Percentiles rank a stretch among this genome's conserved stretches.
Conservation (phyloP, 2,888 invertebrate genomes). For the Oasisia sp. region DNA sequence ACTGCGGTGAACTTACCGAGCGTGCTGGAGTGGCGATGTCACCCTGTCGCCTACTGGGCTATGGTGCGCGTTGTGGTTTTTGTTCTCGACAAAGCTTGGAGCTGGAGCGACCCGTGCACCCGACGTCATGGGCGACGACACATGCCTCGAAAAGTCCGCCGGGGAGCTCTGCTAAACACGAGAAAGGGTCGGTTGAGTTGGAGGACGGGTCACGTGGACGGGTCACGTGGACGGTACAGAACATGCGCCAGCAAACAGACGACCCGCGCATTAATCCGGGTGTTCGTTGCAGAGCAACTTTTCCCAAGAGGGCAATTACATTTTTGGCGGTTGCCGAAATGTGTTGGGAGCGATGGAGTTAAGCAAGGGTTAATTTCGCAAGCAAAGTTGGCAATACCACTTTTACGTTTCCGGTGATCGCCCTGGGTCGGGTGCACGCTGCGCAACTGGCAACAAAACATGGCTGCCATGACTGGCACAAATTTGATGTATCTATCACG, state of each 20-base stretch:
- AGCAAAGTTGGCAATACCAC: background rate
- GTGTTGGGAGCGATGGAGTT: background rate
- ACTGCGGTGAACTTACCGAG: background rate
- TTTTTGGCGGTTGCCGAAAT: background rate
- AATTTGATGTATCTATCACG: background rate
- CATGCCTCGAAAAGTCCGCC: background rate
- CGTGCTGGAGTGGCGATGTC: background rate
- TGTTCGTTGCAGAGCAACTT: background rate
- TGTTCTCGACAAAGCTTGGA: background rate
- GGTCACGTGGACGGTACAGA: background rate
- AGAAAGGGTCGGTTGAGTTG: background rate
- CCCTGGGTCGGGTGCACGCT: slow-evolving; percentile 10
- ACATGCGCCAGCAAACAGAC: background rate
- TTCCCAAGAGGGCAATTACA: background rate
- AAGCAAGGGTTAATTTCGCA: background rate
- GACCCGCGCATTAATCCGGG: background rate
- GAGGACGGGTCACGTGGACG: background rate
- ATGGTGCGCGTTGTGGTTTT: background rate
- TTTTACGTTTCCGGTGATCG: background rate
- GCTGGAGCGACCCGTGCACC: background rate
- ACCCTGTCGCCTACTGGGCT: background rate
- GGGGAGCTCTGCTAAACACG: background rate
- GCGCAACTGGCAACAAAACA: slow-evolving; percentile 2
- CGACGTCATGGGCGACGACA: background rate
- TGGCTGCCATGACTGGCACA: background rate